phyloP scores from a whole-genome alignment of 2,797 vertebrate species.

The Graptemys geographica region DNA sequence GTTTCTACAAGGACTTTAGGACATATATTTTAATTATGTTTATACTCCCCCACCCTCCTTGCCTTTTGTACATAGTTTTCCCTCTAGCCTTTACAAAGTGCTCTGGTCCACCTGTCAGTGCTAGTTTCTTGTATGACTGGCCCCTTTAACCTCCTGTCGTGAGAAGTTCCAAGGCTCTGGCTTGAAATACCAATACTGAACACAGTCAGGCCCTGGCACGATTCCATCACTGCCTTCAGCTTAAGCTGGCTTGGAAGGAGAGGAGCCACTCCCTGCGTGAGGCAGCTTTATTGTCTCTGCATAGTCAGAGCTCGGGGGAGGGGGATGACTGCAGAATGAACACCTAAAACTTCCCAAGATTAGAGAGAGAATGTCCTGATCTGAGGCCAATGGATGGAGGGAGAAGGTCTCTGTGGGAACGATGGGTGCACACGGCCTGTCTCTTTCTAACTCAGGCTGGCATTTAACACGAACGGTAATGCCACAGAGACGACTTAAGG shows the following conservation, averaged over 20 bases:
- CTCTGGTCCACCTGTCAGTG: conserved; percentile 54
- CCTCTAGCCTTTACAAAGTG: conserved; percentile 60
- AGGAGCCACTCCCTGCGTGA: conserved; percentile 32
- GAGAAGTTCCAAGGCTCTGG: conserved; percentile 58
- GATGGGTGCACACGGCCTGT: rapidly evolving
- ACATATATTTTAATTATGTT: conserved; percentile 72
- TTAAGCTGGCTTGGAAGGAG: conserved; percentile 25
- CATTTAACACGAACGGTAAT: not conserved
- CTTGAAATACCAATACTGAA: not conserved
- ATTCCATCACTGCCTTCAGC: conserved; percentile 55
- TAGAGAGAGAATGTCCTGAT: not conserved
- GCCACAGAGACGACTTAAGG: not conserved
- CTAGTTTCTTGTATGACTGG: conserved; percentile 41
- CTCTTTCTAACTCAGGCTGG: not conserved
- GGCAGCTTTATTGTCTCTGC: conserved; percentile 22
- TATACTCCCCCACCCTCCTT: conserved; percentile 66
- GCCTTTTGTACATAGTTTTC: conserved; percentile 64
- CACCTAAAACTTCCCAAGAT: rapidly evolving
- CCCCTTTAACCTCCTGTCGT: conserved; percentile 57
- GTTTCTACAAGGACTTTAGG: conserved; percentile 74
- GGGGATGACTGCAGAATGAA: not conserved
- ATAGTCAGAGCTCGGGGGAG: not conserved
- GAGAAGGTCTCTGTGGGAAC: not conserved
- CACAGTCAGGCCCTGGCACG: conserved; percentile 43
- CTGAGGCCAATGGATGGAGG: not conserved